Evolutionary conservation across 2,888 invertebrate species (phyloP).

Genomic region (Melanargia galathea): DNA sequence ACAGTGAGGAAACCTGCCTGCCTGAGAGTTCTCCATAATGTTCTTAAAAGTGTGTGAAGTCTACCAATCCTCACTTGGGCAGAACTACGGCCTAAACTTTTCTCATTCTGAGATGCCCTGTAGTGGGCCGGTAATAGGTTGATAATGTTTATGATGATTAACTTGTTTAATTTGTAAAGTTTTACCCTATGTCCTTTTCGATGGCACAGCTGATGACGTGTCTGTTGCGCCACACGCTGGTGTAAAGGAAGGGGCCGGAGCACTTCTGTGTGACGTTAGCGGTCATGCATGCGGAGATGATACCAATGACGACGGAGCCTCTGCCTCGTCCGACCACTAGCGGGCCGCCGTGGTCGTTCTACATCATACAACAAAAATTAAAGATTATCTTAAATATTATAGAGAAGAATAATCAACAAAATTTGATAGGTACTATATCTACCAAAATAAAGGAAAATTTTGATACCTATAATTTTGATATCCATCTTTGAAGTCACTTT

Average conservation of each 20-base stretch:
- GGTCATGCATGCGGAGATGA: slow-evolving; percentile 66
- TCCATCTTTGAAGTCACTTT: no score
- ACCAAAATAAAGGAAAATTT: no score
- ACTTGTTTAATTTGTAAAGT: not conserved
- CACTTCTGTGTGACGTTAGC: slow-evolving; percentile 56
- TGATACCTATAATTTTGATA: no score
- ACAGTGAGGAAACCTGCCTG: no score
- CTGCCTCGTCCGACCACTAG: slow-evolving; percentile 62
- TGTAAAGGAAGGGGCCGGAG: slow-evolving; percentile 68
- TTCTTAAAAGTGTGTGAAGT: no score
- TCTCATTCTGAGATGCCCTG: no score
- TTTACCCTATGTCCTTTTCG: slow-evolving; percentile 59
- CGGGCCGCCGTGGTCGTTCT: slow-evolving; percentile 77
- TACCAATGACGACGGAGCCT: slow-evolving; percentile 58
- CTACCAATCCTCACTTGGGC: no score
- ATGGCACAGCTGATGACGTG: slow-evolving; percentile 66
- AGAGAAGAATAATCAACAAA: not conserved
- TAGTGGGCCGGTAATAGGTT: no score
- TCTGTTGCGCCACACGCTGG: slow-evolving; percentile 63
- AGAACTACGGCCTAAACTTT: no score
- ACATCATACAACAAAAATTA: slow-evolving; percentile 11
- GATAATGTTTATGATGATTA: no score
- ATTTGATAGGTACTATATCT: not conserved
- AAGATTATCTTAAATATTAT: not conserved
- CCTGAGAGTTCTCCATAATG: no score